Conservation (phyloP, 2,888 invertebrate genomes). For the Lottia scabra region DNA sequence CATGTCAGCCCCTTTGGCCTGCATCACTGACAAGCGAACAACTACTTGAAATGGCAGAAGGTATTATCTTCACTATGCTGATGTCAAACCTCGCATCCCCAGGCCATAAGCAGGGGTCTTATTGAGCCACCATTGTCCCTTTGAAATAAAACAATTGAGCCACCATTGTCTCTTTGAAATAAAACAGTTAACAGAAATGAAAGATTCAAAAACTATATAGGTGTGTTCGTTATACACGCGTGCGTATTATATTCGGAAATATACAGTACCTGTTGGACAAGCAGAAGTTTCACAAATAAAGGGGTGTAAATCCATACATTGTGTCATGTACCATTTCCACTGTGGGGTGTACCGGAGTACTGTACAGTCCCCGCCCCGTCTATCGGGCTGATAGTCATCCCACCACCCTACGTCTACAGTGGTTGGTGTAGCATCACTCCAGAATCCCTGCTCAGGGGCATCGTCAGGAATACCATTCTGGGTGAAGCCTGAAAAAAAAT, state of each 20-base stretch:
- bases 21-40: too few relatives aligned
- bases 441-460: constrained; percentile 28
- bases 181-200: too few relatives aligned
- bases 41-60: too few relatives aligned
- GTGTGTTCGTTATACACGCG: too few relatives aligned
- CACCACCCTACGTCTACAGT: constrained; percentile 47
- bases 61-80: too few relatives aligned
- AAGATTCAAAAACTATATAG: not conserved
- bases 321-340: constrained; percentile 39
- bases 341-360: constrained; percentile 22
- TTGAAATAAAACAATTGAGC: too few relatives aligned
- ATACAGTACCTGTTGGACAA: constrained; percentile 47
- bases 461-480: constrained; percentile 14
- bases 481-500: constrained; percentile 39
- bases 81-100: too few relatives aligned
- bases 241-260: too few relatives aligned
- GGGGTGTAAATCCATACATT: constrained; percentile 37
- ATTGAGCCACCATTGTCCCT: too few relatives aligned
- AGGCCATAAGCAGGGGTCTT: too few relatives aligned
- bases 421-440: constrained; percentile 41
- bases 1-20: too few relatives aligned
- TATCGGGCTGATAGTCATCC: constrained; percentile 41
- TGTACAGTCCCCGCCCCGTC: constrained; percentile 36
- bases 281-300: constrained; percentile 44
- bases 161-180: too few relatives aligned